Percentiles rank a stretch among this genome's conserved stretches.
Conservation (phyloP, 1,140 invertebrate species). For the Papilio glaucus region DNA sequence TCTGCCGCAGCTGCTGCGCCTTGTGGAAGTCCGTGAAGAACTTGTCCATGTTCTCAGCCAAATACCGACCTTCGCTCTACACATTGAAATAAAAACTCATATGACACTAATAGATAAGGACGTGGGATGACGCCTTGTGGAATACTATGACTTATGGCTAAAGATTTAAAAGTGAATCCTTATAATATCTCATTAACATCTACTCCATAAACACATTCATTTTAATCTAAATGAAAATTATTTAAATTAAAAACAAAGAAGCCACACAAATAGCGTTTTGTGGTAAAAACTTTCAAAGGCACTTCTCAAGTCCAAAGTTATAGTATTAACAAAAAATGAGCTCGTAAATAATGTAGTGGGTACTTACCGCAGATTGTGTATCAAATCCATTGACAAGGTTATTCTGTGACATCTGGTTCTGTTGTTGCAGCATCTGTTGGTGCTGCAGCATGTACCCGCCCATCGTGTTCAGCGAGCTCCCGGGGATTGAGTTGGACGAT, state of each 20-base stretch:
- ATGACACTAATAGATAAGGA: neutral
- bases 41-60: constrained; percentile 84
- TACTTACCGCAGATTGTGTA: constrained; percentile 63
- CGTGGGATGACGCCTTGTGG: neutral
- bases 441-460: constrained; percentile 62
- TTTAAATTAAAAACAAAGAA: neutral
- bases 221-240: neutral
- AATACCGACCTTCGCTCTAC: constrained; percentile 75
- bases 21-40: constrained; percentile 85
- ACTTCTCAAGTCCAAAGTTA: neutral
- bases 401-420: constrained; percentile 57
- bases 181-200: neutral
- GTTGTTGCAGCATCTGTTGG: constrained; percentile 58
- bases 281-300: neutral
- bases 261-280: neutral
- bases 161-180: neutral
- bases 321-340: neutral
- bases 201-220: no score
- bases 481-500: constrained; percentile 42
- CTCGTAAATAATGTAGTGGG: constrained; percentile 23
- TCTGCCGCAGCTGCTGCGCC: constrained; percentile 77
- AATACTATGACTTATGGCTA: neutral
- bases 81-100: no score
- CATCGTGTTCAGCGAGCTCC: constrained; percentile 45
- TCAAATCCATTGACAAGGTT: constrained; percentile 73